These are phyloP conservation scores for Ia io DNA, from an alignment of 2,113 vertebrate genomes.

Conservation along the genomic window DNA sequence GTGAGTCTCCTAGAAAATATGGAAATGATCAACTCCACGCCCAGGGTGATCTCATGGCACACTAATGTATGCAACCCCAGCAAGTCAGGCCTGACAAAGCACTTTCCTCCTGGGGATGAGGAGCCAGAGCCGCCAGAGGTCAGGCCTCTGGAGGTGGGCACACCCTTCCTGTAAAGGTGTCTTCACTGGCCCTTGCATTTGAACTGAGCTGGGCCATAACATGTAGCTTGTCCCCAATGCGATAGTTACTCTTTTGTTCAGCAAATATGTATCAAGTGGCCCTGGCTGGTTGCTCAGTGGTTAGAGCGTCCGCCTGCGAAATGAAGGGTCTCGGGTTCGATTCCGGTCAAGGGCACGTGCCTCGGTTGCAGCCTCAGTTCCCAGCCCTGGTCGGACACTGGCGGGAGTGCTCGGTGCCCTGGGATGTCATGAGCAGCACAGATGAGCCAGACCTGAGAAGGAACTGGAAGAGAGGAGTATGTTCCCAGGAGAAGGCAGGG, in stretches of 20 bases:
- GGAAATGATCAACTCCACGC: constrained; percentile 74
- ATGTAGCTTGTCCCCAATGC: background rate
- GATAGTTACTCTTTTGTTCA: background rate
- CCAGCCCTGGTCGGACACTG: too few species aligned
- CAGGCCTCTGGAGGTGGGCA: constrained; percentile 32
- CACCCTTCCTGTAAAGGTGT: constrained; percentile 28
- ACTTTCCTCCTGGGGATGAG: constrained; percentile 50
- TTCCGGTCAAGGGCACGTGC: too few species aligned
- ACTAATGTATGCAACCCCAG: constrained; percentile 66
- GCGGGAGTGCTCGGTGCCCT: background rate
- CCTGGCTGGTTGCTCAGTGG: too few species aligned
- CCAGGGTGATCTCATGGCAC: constrained; percentile 74
- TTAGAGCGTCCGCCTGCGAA: too few species aligned
- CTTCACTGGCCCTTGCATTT: background rate
- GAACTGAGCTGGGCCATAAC: background rate
- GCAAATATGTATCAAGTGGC: background rate
- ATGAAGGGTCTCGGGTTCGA: too few species aligned
- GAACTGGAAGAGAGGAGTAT: background rate
- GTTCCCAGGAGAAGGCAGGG: background rate
- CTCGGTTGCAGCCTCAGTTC: too few species aligned
- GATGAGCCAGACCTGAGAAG: background rate
- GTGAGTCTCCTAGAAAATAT: constrained; percentile 74
- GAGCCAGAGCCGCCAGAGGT: constrained; percentile 40
- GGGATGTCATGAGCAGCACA: background rate
- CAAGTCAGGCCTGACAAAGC: constrained; percentile 64